Conservation (phyloP, 2,797 vertebrate genomes). For the Hydrophis major region DNA sequence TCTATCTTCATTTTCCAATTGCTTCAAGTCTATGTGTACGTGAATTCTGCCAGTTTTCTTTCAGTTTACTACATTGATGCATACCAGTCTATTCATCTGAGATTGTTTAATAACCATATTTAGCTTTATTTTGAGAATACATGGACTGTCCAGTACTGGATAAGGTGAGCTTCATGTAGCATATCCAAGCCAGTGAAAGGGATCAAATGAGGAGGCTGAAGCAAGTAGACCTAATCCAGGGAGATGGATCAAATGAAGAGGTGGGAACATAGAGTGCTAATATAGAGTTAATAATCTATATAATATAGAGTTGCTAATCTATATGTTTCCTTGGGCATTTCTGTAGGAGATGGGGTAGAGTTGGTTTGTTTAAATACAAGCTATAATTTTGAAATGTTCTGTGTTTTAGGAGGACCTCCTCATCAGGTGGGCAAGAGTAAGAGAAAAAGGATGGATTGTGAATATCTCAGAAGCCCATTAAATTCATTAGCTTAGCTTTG, state of each 20-base stretch:
- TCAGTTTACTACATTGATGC: background rate
- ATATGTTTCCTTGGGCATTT: background rate
- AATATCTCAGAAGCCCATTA: background rate
- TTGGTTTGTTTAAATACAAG: background rate
- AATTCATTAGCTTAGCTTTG: background rate
- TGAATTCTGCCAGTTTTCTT: background rate
- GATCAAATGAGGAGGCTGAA: background rate
- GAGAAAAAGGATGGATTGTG: background rate
- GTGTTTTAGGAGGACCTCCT: background rate
- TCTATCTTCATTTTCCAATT: background rate
- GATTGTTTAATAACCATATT: background rate
- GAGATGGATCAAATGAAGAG: background rate
- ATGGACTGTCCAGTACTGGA: background rate
- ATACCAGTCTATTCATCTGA: background rate
- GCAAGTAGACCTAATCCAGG: background rate
- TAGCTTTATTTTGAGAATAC: background rate
- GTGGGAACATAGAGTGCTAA: background rate
- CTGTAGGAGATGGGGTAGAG: background rate
- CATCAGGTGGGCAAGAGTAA: background rate
- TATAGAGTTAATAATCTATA: too few relatives aligned
- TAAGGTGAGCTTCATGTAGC: background rate
- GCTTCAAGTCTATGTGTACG: background rate
- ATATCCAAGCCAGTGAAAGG: background rate
- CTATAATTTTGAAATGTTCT: background rate
- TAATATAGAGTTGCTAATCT: background rate